These are phyloP conservation scores for Okapia johnstoni DNA, from an alignment of 2,113 vertebrate genomes.

Conservation along the genomic window DNA sequence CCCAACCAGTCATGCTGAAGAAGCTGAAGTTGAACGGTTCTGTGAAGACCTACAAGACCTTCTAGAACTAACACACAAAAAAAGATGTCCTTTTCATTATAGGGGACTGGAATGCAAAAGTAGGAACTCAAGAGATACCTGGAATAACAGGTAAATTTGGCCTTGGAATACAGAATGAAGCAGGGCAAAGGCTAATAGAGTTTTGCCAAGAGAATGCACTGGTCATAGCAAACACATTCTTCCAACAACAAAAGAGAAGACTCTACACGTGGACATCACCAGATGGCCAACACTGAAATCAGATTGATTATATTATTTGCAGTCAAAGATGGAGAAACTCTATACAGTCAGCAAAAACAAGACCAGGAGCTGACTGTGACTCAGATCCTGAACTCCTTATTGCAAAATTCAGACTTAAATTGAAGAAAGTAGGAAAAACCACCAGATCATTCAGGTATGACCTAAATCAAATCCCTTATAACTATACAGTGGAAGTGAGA, in stretches of 20 bases:
- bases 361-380: rapidly evolving
- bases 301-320: not conserved
- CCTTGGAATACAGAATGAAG: not conserved
- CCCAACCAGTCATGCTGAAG: not conserved
- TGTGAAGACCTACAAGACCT: not conserved
- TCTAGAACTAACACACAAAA: not conserved
- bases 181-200: not conserved
- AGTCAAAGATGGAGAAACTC: not conserved
- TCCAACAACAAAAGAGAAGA: not conserved
- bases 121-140: not conserved
- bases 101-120: not conserved
- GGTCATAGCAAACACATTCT: not conserved
- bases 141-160: not conserved
- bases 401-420: not conserved
- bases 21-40: not conserved
- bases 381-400: not conserved
- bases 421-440: not conserved
- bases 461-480: not conserved
- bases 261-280: not conserved
- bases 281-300: not conserved
- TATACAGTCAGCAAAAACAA: not conserved
- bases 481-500: not conserved
- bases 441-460: not conserved
- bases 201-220: not conserved
- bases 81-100: not conserved